Conservation (phyloP, 2,113 vertebrate genomes). For the Notiomystis cincta region DNA sequence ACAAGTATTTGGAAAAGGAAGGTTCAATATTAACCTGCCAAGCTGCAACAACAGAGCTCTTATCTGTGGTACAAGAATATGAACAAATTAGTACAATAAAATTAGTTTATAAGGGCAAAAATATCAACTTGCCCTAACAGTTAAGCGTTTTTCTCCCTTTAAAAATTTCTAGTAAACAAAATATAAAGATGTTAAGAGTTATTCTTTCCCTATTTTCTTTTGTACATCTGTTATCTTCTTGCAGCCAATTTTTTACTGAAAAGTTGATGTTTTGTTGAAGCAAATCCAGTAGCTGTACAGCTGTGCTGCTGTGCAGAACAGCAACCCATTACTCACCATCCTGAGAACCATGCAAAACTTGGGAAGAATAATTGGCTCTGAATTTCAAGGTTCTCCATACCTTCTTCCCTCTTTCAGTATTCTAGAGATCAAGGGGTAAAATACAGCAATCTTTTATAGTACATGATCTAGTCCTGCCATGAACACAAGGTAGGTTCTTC, state of each 20-base stretch:
- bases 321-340: constrained; percentile 42
- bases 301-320: constrained; percentile 27
- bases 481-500: not conserved
- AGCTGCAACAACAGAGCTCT: not conserved
- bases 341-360: not conserved
- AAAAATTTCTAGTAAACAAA: constrained; percentile 34
- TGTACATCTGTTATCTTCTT: constrained; percentile 5
- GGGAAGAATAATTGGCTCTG: not conserved
- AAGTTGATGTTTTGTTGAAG: constrained; percentile 49
- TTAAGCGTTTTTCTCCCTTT: not conserved
- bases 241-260: constrained; percentile 26
- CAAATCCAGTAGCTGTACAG: constrained; percentile 39
- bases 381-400: not conserved
- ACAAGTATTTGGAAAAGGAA: not conserved
- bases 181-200: constrained; percentile 8
- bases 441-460: not conserved
- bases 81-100: not conserved
- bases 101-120: not conserved
- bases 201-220: constrained; percentile 26
- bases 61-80: not conserved
- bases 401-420: not conserved
- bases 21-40: not conserved
- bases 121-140: not conserved
- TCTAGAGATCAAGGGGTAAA: not conserved
- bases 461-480: not conserved